Evolutionary conservation across 2,888 invertebrate species (phyloP).

Genomic region (Ommatoiulus sabulosus): DNA sequence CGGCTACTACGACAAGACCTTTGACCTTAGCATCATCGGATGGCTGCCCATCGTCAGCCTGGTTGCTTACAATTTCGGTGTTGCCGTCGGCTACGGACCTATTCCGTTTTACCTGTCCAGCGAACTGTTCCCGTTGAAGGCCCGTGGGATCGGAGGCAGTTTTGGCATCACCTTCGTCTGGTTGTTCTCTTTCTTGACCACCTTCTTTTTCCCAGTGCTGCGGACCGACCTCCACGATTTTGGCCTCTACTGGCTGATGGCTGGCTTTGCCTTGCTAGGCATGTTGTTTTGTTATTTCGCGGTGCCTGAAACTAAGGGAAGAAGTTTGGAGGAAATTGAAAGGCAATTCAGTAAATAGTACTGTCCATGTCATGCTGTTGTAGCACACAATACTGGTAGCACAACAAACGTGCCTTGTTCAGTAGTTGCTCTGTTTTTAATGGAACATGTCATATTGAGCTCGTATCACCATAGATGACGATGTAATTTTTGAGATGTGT

Average conservation of each 20-base stretch:
- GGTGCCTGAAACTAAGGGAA: conserved; percentile 57
- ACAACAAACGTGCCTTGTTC: too few species aligned
- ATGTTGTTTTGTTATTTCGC: conserved; percentile 45
- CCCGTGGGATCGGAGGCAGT: conserved; percentile 55
- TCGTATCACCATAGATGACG: too few species aligned
- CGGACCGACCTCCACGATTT: background rate
- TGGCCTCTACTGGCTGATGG: conserved; percentile 54
- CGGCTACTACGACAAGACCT: background rate
- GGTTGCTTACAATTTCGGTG: conserved; percentile 51
- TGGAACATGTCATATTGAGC: too few species aligned
- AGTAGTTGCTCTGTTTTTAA: too few species aligned
- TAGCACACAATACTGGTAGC: too few species aligned
- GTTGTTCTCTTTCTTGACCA: conserved; percentile 42
- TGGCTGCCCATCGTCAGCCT: conserved; percentile 55
- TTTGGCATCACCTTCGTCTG: conserved; percentile 29
- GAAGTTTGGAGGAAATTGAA: too few species aligned
- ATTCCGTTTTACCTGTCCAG: conserved; percentile 55
- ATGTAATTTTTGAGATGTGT: too few species aligned
- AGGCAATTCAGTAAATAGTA: background rate
- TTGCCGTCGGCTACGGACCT: conserved; percentile 54
- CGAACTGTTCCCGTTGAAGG: conserved; percentile 56
- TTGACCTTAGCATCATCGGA: background rate
- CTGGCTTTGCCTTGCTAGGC: conserved; percentile 22
- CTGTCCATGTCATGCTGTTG: background rate
- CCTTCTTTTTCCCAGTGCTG: background rate